phyloP scores from a whole-genome alignment of 2,113 vertebrate genomes.

The Lepus timidus region DNA sequence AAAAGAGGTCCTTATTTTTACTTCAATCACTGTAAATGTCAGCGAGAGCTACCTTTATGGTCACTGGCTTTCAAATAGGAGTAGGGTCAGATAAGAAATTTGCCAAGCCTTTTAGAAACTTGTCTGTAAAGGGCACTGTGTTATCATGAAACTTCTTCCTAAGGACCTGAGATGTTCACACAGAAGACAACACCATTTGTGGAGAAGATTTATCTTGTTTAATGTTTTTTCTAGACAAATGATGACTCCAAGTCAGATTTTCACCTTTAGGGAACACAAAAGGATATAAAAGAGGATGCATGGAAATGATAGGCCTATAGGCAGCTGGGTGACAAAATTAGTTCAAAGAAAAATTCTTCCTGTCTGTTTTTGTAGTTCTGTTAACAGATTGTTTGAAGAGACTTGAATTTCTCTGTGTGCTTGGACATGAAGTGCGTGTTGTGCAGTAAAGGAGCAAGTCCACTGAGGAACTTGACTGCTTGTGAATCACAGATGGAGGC shows the following conservation, averaged over 20 bases:
- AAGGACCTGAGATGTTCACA: constrained; percentile 43
- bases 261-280: constrained; percentile 60
- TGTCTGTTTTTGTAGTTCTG: constrained; percentile 32
- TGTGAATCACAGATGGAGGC: constrained; percentile 36
- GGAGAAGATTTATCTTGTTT: constrained; percentile 21
- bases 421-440: neutral
- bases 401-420: constrained; percentile 44
- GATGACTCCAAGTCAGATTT: constrained; percentile 45
- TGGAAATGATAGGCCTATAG: neutral
- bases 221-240: constrained; percentile 54
- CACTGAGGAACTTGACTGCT: constrained; percentile 44
- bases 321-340: constrained; percentile 32
- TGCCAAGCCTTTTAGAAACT: constrained; percentile 59
- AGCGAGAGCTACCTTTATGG: constrained; percentile 58
- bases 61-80: constrained; percentile 74
- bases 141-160: constrained; percentile 62
- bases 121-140: constrained; percentile 66
- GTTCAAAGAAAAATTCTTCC: constrained; percentile 50
- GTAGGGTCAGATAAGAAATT: constrained; percentile 73
- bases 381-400: constrained; percentile 51
- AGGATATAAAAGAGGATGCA: constrained; percentile 26
- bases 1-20: constrained; percentile 66
- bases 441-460: constrained; percentile 34
- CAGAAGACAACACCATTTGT: constrained; percentile 18
- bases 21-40: constrained; percentile 72